phyloP scores from a whole-genome alignment of 2,113 vertebrate species.

The Cathartes aura region DNA sequence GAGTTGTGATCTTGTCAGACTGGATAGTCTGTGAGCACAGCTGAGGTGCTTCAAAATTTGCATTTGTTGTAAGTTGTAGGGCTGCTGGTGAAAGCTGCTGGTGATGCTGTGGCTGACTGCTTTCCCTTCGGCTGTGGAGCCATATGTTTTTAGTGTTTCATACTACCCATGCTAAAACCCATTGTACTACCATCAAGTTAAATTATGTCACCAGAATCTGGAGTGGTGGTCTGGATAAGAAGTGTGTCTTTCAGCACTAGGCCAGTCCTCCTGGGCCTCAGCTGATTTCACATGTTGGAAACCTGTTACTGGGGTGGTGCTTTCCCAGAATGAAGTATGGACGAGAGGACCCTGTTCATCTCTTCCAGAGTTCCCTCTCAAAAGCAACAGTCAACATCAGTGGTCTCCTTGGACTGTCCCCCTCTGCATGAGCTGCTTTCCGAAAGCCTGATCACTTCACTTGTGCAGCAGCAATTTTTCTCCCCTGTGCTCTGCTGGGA shows the following conservation, averaged over 20 bases:
- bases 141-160: not conserved
- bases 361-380: not conserved
- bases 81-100: not conserved
- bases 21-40: not conserved
- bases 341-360: rapidly evolving
- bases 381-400: not conserved
- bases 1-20: not conserved
- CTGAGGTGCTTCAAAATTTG: not conserved
- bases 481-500: not conserved
- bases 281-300: not conserved
- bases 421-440: not conserved
- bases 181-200: not conserved
- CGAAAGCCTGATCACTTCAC: not conserved
- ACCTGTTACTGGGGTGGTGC: not conserved
- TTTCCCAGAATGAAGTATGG: not conserved
- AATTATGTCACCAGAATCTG: not conserved
- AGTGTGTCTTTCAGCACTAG: not conserved
- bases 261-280: not conserved
- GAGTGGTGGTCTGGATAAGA: not conserved
- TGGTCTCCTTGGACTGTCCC: rapidly evolving
- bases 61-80: not conserved
- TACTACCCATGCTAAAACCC: not conserved
- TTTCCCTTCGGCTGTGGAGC: not conserved
- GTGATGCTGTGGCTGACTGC: not conserved
- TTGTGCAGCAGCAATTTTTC: not conserved